Evolutionary conservation across 2,888 invertebrate species (phyloP), one percentile per base, ranked within the genome.

Genomic region (Eristalinus sepulchralis): DNA sequence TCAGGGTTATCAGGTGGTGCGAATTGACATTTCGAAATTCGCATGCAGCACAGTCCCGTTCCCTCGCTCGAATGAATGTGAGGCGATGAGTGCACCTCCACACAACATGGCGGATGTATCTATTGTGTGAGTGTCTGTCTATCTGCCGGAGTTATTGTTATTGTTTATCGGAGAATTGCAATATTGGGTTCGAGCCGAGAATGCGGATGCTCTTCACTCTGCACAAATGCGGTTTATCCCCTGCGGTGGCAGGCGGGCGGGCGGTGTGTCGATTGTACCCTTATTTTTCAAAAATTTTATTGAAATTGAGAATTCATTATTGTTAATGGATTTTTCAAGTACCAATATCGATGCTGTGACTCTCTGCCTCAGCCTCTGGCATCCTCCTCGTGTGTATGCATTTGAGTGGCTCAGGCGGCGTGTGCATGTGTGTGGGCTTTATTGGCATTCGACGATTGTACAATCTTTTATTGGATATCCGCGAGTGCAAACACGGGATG

Each of bases 271-370:
- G 47, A 47, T 47, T 34, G 22, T 64, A 75, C 78, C 75, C 78
- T 71, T 82, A 70, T 86, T 86, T 75, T 83, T 75, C 17, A 78
- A 83, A 79, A 59, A 64, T 57, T 86, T 73, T 86, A 86, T 86
- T 86, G 86, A 86, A 86, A 86, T 83, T 86, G 83, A 86, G 66
- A 86, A 86, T 86, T 86, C 86, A 83, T 86, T 86, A 86, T 86
- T 86, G 83, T 86, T 86, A 86, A 86, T 86, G 86, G 86, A 86
- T 83, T 86, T 86, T 83, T 86, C 86, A 86, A 86, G 86, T 86
- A 86, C 86, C 86, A 86, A 86, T 86, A 86, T 86, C 78, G 83
- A 71, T 83, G 83, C 34, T 68, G 72, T 75, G 73, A 66, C 77
- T 85, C 72, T 57, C 57, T 11, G 9, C 6, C 24, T 24, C 57